phyloP scores from a whole-genome alignment of 2,113 vertebrate genomes.

The Willisornis vidua region DNA sequence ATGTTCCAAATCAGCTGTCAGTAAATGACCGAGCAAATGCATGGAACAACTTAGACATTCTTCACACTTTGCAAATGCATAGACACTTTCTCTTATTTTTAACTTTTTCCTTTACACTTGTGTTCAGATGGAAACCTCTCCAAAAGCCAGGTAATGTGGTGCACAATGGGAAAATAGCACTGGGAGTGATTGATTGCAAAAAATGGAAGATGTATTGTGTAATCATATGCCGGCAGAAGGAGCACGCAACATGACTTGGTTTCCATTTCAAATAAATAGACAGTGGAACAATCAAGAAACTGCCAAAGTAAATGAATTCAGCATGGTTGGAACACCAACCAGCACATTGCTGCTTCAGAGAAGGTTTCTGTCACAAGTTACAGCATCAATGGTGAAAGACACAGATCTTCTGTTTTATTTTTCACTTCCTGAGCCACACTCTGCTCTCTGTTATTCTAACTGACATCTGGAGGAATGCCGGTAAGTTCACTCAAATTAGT shows the following conservation, averaged over 20 bases:
- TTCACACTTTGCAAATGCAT: constrained; percentile 13
- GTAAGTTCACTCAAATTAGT: constrained; percentile 32
- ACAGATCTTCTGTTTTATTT: constrained; percentile 72
- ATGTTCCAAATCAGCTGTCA: constrained; percentile 33
- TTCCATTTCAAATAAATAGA: constrained; percentile 83
- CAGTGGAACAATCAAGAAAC: constrained; percentile 75
- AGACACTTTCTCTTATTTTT: not conserved
- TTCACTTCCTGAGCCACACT: constrained; percentile 61
- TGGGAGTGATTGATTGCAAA: constrained; percentile 71
- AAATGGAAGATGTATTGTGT: constrained; percentile 54
- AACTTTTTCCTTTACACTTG: not conserved
- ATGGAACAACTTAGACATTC: not conserved
- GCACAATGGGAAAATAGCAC: constrained; percentile 30
- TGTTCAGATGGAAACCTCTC: constrained; percentile 20
- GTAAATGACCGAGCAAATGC: not conserved
- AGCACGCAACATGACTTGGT: constrained; percentile 71
- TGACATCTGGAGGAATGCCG: constrained; percentile 1
- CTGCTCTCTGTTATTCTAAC: constrained; percentile 38
- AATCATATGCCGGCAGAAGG: constrained; percentile 42
- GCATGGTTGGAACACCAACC: constrained; percentile 79
- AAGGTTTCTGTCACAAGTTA: constrained; percentile 45
- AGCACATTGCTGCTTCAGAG: constrained; percentile 57
- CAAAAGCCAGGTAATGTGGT: constrained; percentile 3
- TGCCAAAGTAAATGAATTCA: constrained; percentile 83
- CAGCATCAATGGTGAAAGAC: constrained; percentile 50